These are phyloP conservation scores for Dynastes maya DNA, from an alignment of 2,888 invertebrate genomes.

Conservation along the genomic window DNA sequence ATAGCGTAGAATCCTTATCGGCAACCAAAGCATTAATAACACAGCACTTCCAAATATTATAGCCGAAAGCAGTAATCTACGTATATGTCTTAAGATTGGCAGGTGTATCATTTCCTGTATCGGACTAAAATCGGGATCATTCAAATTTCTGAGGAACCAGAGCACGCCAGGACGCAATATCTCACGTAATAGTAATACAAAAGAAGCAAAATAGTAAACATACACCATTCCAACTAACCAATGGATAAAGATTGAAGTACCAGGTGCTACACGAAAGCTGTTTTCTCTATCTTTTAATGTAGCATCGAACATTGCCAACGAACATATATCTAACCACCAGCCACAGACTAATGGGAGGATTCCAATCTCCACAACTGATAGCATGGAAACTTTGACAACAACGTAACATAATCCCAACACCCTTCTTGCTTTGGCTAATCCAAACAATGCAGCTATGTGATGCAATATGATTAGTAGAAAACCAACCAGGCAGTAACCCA, in stretches of 20 bases:
- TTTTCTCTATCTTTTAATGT: conserved; percentile 89
- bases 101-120: conserved; percentile 99
- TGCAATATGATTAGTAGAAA: conserved; percentile 87
- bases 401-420: conserved; percentile 95
- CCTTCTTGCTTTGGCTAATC: conserved; percentile 85
- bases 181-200: conserved; percentile 92
- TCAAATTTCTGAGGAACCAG: conserved; percentile 98
- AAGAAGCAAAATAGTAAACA: conserved; percentile 99
- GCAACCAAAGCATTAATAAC: conserved; percentile 96
- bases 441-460: conserved; percentile 85
- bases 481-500: conserved; percentile 95
- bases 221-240: conserved; percentile 99
- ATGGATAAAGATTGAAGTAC: conserved; percentile 97
- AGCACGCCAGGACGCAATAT: conserved; percentile 96
- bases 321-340: conserved; percentile 99
- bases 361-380: conserved; percentile 97
- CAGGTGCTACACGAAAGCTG: conserved; percentile 92
- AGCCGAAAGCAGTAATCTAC: conserved; percentile 92
- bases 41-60: conserved; percentile 97
- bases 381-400: conserved; percentile 91
- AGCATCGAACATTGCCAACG: conserved; percentile 92
- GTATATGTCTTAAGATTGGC: conserved; percentile 91
- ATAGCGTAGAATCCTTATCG: conserved; percentile 88
- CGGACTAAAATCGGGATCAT: conserved; percentile 99
- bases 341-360: conserved; percentile 97